phyloP scores from a whole-genome alignment of 2,113 vertebrate genomes.

The Paradisaea rubra region DNA sequence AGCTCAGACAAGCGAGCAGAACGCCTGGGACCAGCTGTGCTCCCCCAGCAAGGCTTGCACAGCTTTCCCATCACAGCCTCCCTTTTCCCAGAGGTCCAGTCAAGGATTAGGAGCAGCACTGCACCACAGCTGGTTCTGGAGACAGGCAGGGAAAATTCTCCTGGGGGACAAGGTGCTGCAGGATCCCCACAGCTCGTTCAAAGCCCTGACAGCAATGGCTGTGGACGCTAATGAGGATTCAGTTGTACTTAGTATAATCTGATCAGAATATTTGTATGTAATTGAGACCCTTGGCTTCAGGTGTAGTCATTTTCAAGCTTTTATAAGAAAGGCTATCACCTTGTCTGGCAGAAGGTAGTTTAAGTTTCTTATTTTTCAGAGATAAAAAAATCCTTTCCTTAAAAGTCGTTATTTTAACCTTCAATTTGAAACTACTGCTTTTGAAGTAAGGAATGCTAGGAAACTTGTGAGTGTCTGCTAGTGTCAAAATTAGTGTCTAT shows the following conservation, averaged over 20 bases:
- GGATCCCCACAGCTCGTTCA: background rate
- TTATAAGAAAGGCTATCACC: background rate
- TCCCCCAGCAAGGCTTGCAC: background rate
- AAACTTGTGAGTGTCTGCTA: background rate
- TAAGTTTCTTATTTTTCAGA: background rate
- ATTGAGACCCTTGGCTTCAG: background rate
- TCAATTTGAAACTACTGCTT: background rate
- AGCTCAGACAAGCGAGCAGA: background rate
- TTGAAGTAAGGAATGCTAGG: background rate
- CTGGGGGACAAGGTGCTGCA: background rate
- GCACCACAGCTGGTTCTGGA: background rate
- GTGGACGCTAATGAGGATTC: background rate
- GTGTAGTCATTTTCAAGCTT: background rate
- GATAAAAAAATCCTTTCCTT: background rate
- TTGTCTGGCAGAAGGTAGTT: background rate
- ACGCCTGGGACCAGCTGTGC: background rate
- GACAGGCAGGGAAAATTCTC: background rate
- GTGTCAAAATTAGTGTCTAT: background rate
- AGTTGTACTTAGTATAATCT: background rate
- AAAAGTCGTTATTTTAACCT: background rate
- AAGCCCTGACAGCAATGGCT: background rate
- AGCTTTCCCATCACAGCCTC: background rate
- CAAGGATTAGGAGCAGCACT: background rate
- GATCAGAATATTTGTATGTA: background rate
- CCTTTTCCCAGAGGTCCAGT: background rate